These are phyloP conservation scores for Caenorhabditis japonica DNA, from an alignment of 2,888 invertebrate genomes.

Conservation along the genomic window DNA sequence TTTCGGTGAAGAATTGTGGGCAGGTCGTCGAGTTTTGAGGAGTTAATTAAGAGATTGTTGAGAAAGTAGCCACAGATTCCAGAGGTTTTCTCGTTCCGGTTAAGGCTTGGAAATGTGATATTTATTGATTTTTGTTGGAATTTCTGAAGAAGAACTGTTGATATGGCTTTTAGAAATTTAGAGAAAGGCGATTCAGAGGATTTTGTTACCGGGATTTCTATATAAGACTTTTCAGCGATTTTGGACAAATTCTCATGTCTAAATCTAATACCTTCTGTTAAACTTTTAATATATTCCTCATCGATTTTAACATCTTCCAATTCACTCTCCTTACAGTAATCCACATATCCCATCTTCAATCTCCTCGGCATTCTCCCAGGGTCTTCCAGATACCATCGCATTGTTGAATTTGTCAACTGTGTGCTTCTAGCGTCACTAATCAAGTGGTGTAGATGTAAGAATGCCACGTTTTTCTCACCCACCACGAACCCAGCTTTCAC, in stretches of 20 bases:
- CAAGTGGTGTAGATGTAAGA: slow-evolving; percentile 61
- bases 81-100: slow-evolving; percentile 46
- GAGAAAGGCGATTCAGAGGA: slow-evolving; percentile 35
- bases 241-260: too few relatives aligned
- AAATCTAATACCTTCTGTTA: not conserved
- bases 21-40: slow-evolving; percentile 1
- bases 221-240: not conserved
- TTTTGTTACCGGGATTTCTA: not conserved
- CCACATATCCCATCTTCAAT: slow-evolving; percentile 8
- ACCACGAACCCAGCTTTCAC: slow-evolving; percentile 19
- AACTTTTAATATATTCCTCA: slow-evolving; percentile 17
- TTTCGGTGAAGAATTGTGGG: slow-evolving; percentile 16
- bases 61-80: slow-evolving; percentile 67
- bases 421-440: slow-evolving; percentile 62
- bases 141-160: not conserved
- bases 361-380: not conserved
- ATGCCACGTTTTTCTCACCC: slow-evolving; percentile 16
- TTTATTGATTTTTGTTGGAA: slow-evolving; percentile 17
- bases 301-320: not conserved
- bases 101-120: slow-evolving; percentile 59
- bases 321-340: slow-evolving; percentile 21
- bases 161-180: slow-evolving; percentile 17
- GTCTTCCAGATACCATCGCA: slow-evolving; percentile 20
- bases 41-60: slow-evolving; percentile 62
- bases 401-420: slow-evolving; percentile 37